Evolutionary conservation across 92 coral and sea anemone genomes (phyloP).

Genomic region (Epizoanthus illoricatus): DNA sequence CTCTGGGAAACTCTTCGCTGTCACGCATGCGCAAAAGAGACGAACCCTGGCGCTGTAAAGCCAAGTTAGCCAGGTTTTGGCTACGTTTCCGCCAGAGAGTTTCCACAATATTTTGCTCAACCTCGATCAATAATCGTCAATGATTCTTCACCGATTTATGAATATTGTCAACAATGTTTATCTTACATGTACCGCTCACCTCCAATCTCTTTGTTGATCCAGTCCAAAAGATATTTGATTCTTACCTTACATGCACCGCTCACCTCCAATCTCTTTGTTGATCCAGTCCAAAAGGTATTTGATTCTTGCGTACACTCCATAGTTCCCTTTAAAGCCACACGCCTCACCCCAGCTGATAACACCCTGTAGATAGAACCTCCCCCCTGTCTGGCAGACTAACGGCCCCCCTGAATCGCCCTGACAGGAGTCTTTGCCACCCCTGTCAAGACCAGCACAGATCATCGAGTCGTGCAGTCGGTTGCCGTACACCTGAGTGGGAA

Average conservation of each 20-base stretch:
- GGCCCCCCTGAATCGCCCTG: conserved; percentile 21
- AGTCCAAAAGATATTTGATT: conserved; percentile 10
- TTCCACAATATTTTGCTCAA: no score
- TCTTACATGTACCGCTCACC: not conserved
- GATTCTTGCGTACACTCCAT: conserved; percentile 16
- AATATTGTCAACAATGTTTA: not conserved
- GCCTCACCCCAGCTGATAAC: conserved; percentile 29
- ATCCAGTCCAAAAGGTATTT: conserved; percentile 26
- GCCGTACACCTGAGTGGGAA: not conserved
- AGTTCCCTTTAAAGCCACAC: conserved; percentile 9
- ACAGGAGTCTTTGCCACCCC: conserved; percentile 49
- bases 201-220: conserved; percentile 26
- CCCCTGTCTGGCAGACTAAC: conserved; percentile 18
- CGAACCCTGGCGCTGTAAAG: no score
- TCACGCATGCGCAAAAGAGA: no score
- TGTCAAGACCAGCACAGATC: conserved; percentile 49
- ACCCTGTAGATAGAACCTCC: conserved; percentile 21
- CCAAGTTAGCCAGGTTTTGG: no score
- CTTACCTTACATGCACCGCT: not conserved
- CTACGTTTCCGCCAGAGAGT: no score
- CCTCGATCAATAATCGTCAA: no score
- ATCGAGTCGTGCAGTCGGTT: conserved; percentile 4
- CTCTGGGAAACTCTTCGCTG: no score
- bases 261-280: conserved; percentile 19
- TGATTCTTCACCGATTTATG: no score